These are phyloP conservation scores for Daphoenositta chrysoptera DNA, from an alignment of 2,113 vertebrate species.

Conservation along the genomic window DNA sequence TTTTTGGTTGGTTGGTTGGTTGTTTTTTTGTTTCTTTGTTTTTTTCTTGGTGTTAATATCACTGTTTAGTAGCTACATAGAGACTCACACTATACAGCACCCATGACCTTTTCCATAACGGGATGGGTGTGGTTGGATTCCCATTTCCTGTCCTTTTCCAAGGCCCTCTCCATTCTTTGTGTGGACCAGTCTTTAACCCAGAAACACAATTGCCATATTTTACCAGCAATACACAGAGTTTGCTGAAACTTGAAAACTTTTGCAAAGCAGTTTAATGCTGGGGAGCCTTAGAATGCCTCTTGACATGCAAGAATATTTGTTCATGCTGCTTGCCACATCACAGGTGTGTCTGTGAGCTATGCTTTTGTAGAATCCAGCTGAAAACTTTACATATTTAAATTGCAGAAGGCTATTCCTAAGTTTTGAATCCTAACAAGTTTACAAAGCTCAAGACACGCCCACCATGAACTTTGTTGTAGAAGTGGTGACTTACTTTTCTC, in stretches of 20 bases:
- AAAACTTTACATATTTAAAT: neutral
- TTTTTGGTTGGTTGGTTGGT: neutral
- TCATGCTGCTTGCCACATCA: neutral
- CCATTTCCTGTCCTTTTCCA: neutral
- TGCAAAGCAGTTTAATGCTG: neutral
- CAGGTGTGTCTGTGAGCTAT: neutral
- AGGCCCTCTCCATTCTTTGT: neutral
- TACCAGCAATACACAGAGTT: neutral
- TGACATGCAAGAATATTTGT: neutral
- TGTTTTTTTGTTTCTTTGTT: too few relatives aligned
- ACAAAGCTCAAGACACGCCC: neutral
- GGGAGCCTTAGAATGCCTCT: neutral
- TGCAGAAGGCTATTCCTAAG: neutral
- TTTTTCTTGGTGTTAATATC: neutral
- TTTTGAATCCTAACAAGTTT: neutral
- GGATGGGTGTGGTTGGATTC: neutral
- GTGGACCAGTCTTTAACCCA: neutral
- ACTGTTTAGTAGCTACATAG: rapidly evolving
- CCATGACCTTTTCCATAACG: neutral
- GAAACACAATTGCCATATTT: neutral
- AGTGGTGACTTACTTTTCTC: neutral
- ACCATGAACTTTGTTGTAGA: neutral
- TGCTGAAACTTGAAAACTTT: neutral
- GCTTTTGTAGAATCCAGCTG: neutral
- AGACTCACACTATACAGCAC: rapidly evolving